phyloP scores from a whole-genome alignment of 2,113 vertebrate species.

The Dolichallabes microphthalmus region DNA sequence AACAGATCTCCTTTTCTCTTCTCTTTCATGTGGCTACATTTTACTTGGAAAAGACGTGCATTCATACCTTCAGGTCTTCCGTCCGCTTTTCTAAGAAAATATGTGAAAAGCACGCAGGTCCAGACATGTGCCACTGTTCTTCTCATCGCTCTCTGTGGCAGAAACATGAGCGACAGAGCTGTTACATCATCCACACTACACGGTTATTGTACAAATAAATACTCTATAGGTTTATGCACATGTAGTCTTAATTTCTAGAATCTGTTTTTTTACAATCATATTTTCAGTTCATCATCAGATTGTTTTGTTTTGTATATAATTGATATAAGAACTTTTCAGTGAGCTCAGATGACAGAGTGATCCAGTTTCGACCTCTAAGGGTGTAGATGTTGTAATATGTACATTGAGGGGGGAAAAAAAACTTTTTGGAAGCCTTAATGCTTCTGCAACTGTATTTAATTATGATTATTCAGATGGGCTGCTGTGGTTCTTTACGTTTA shows the following conservation, averaged over 20 bases:
- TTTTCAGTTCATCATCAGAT: background rate
- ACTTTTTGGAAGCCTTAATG: background rate
- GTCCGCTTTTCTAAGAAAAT: conserved; percentile 12
- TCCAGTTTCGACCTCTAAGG: background rate
- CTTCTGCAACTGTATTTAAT: background rate
- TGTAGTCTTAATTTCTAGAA: background rate
- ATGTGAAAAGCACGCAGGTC: conserved; percentile 11
- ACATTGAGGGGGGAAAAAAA: background rate
- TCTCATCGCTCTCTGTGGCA: background rate
- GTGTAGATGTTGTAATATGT: background rate
- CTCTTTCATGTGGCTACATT: background rate
- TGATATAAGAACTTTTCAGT: background rate
- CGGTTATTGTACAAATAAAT: background rate
- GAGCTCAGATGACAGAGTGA: background rate
- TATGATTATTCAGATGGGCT: no score
- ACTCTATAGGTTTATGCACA: background rate
- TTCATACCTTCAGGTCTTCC: conserved; percentile 49
- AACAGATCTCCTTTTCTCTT: background rate
- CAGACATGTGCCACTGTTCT: background rate
- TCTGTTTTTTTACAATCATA: no score
- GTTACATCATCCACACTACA: background rate
- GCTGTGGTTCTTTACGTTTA: no score
- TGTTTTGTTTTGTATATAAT: no score
- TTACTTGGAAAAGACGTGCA: background rate
- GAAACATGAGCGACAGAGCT: background rate